These are phyloP conservation scores for Pheosia gnoma DNA, from an alignment of 2,888 invertebrate species.

Conservation along the genomic window DNA sequence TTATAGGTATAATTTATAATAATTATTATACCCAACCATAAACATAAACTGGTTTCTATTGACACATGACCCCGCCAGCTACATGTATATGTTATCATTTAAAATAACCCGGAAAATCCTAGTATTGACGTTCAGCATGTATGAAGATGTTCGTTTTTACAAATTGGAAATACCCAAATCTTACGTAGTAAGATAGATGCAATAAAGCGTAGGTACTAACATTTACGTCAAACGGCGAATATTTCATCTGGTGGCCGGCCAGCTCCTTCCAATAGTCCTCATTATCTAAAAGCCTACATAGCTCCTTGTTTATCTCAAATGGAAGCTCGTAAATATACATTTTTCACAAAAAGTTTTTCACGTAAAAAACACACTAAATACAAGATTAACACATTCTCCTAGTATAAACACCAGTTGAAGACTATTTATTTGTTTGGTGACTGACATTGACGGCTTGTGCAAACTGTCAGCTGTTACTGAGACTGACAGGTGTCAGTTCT, in stretches of 20 bases:
- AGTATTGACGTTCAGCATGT: constrained; percentile 10
- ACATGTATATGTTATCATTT: constrained; percentile 4
- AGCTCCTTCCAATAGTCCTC: constrained; percentile 92
- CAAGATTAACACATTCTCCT: constrained; percentile 10
- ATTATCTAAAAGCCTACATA: constrained; percentile 91
- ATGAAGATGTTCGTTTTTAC: constrained; percentile 12
- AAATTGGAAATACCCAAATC: constrained; percentile 53
- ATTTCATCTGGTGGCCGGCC: constrained; percentile 87
- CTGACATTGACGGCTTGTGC: constrained; percentile 5
- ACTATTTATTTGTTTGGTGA: constrained; percentile 8
- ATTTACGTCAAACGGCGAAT: constrained; percentile 83
- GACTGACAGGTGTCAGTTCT: constrained; percentile 1
- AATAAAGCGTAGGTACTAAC: constrained; percentile 57
- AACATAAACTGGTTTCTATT: no score
- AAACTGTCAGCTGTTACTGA: not conserved
- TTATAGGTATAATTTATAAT: no score
- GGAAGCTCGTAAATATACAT: constrained; percentile 90
- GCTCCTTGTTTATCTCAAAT: constrained; percentile 85
- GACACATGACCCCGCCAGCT: not conserved
- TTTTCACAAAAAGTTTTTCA: constrained; percentile 30
- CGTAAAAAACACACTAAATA: constrained; percentile 16
- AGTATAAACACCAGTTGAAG: constrained; percentile 21
- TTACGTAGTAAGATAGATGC: constrained; percentile 6
- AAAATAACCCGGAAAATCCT: constrained; percentile 27
- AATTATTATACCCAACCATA: no score